Percentiles rank a stretch among this genome's conserved stretches.
These are phyloP conservation scores for Perizoma affinitatum DNA, from an alignment of 2,888 invertebrate species.

Conservation along the genomic window DNA sequence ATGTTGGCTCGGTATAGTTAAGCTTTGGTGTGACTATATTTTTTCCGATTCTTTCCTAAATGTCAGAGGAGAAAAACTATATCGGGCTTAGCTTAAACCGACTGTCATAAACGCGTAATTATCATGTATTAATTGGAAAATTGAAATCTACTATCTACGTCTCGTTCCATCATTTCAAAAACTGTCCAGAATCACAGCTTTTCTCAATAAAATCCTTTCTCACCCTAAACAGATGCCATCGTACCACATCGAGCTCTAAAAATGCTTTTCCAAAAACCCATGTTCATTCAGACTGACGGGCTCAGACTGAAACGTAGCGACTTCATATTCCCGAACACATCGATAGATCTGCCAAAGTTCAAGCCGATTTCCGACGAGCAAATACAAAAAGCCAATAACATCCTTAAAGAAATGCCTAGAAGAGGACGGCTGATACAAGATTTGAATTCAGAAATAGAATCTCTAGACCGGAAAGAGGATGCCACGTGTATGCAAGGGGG, in stretches of 20 bases:
- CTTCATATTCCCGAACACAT: slow-evolving; percentile 60
- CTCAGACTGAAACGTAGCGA: slow-evolving; percentile 57
- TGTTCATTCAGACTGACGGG: slow-evolving; percentile 71
- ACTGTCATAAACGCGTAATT: too few species aligned
- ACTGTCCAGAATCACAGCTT: slow-evolving; percentile 32
- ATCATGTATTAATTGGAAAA: not conserved
- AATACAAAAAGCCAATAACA: slow-evolving; percentile 66
- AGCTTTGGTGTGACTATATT: too few species aligned
- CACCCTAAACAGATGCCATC: slow-evolving; percentile 77
- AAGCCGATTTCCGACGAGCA: slow-evolving; percentile 77
- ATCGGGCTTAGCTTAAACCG: too few species aligned
- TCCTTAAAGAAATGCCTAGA: slow-evolving; percentile 60
- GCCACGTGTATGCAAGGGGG: slow-evolving; percentile 88
- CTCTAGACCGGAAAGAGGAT: slow-evolving; percentile 65
- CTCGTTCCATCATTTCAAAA: slow-evolving; percentile 3
- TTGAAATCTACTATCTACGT: not conserved
- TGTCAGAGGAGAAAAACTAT: too few species aligned
- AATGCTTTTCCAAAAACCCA: slow-evolving; percentile 63
- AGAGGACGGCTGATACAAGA: slow-evolving; percentile 57
- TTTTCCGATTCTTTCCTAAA: too few species aligned
- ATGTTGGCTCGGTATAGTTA: too few species aligned
- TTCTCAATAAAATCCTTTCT: slow-evolving; percentile 47
- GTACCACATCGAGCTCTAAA: slow-evolving; percentile 75
- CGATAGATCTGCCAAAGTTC: slow-evolving; percentile 65
- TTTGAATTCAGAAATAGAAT: slow-evolving; percentile 24